Percentiles rank a stretch among this genome's conserved stretches.
These are phyloP conservation scores for Tortrix viridana DNA, from an alignment of 2,888 invertebrate species.

Conservation along the genomic window DNA sequence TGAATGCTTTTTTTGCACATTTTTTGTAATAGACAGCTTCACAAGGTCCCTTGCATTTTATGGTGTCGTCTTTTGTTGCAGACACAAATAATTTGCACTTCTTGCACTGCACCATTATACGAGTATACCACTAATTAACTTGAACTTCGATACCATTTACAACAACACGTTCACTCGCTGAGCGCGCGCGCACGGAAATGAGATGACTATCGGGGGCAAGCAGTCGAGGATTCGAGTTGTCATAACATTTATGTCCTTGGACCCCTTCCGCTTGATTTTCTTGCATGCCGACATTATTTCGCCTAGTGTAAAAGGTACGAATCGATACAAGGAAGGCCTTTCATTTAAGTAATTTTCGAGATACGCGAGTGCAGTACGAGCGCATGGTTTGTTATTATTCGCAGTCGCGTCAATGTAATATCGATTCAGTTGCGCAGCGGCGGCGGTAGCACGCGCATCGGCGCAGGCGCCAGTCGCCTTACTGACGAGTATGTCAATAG, in stretches of 20 bases:
- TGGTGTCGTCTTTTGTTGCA: too few species aligned
- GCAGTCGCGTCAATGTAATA: not conserved
- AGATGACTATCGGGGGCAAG: not conserved
- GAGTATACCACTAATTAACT: too few species aligned
- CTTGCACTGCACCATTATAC: too few species aligned
- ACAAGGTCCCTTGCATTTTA: too few species aligned
- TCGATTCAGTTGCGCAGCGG: slow-evolving; percentile 3
- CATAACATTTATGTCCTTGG: not conserved
- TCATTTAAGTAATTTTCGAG: not conserved
- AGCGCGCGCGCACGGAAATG: too few species aligned
- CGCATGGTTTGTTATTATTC: slow-evolving; percentile 3
- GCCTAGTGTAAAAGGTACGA: not conserved
- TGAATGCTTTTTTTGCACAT: too few species aligned
- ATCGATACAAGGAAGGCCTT: not conserved
- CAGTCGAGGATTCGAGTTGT: not conserved
- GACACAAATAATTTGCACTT: too few species aligned
- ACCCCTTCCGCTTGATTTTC: not conserved
- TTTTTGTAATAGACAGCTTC: too few species aligned
- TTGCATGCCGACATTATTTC: not conserved
- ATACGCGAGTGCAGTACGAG: not conserved
- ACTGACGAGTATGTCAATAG: slow-evolving; percentile 8
- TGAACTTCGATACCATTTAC: too few species aligned
- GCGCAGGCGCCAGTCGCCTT: not conserved
- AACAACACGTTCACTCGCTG: too few species aligned
- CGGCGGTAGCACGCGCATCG: slow-evolving; percentile 2